Conservation (phyloP, 1,140 invertebrate species). For the Drosophila pandora region DNA sequence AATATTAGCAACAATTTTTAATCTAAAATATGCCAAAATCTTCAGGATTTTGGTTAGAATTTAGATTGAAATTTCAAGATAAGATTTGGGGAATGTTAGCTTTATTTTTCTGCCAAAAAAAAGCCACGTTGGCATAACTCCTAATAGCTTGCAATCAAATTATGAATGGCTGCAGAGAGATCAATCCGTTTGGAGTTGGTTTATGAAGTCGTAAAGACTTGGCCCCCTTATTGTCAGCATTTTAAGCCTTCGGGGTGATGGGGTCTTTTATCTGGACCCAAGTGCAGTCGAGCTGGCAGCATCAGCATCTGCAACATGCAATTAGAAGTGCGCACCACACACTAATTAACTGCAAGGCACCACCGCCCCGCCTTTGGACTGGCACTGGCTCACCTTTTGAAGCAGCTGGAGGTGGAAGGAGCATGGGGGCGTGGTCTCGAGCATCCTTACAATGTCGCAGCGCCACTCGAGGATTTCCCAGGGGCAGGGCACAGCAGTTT, state of each 20-base stretch:
- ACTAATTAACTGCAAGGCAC: slow-evolving; percentile 74
- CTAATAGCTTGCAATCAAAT: slow-evolving; percentile 18
- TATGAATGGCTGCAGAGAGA: slow-evolving; percentile 34
- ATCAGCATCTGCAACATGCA: slow-evolving; percentile 70
- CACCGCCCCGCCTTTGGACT: neutral
- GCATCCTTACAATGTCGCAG: slow-evolving; percentile 74
- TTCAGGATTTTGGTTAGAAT: no score
- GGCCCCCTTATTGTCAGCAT: neutral
- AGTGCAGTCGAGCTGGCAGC: slow-evolving; percentile 23
- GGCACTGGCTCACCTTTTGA: slow-evolving; percentile 46
- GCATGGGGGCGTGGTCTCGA: slow-evolving; percentile 17
- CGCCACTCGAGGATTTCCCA: slow-evolving; percentile 66
- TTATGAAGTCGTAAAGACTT: slow-evolving; percentile 66
- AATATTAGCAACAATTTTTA: no score
- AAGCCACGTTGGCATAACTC: neutral
- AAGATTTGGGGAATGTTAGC: neutral
- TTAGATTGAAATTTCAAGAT: neutral
- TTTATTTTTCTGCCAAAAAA: neutral
- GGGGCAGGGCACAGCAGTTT: slow-evolving; percentile 57
- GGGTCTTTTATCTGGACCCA: slow-evolving; percentile 14
- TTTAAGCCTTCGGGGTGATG: neutral
- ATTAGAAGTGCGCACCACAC: slow-evolving; percentile 66
- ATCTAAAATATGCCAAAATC: no score
- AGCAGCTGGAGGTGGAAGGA: slow-evolving; percentile 7
- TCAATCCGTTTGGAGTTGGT: slow-evolving; percentile 23